A percentile compares a stretch with the other conserved stretches of the same genome.
Evolutionary conservation across 2,888 invertebrate species (phyloP).

Genomic region (Cryptocephalus moraei): DNA sequence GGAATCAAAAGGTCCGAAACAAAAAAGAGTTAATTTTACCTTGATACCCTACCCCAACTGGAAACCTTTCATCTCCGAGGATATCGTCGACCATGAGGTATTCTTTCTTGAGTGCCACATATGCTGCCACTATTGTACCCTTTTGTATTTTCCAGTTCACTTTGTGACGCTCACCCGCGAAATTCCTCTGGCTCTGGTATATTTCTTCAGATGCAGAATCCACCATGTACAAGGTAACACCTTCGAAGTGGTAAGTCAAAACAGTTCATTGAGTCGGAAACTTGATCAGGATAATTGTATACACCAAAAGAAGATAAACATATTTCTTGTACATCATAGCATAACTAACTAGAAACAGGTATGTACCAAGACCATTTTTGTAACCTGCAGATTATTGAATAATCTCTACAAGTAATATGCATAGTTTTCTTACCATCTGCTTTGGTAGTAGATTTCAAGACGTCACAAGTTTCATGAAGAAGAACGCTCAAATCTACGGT

Average conservation of each 20-base stretch:
- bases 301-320: not conserved
- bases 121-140: constrained; percentile 46
- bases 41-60: constrained; percentile 42
- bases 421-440: constrained; percentile 31
- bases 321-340: too few relatives aligned
- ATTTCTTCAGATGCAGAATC: constrained; percentile 45
- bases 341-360: too few relatives aligned
- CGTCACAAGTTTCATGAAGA: constrained; percentile 47
- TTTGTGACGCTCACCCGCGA: constrained; percentile 40
- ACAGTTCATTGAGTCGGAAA: too few relatives aligned
- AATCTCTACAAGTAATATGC: too few relatives aligned
- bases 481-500: constrained; percentile 46
- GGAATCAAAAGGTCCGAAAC: too few relatives aligned
- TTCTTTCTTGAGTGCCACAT: constrained; percentile 47
- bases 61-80: constrained; percentile 45
- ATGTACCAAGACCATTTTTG: too few relatives aligned
- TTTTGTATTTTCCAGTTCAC: constrained; percentile 48
- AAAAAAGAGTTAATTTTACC: constrained; percentile 6
- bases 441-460: constrained; percentile 45
- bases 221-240: constrained; percentile 48
- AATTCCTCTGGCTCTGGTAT: constrained; percentile 42
- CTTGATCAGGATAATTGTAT: not conserved
- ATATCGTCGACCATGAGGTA: constrained; percentile 46
- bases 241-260: constrained; percentile 22
- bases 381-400: too few relatives aligned